Evolutionary conservation across 1,140 invertebrate species (phyloP).

Genomic region (Saccostrea glomerata): DNA sequence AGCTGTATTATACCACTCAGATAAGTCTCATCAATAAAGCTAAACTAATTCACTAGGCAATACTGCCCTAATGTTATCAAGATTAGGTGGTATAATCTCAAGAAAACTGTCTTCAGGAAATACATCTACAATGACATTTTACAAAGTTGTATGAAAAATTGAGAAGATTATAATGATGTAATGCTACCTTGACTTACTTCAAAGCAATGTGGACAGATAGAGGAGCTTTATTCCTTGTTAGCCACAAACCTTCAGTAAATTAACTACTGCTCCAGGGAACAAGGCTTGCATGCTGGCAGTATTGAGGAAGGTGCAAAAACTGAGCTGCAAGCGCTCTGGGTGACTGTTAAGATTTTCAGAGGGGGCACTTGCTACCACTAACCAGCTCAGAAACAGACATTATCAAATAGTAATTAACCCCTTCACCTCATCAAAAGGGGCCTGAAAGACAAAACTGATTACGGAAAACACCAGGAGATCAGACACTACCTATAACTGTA

Average conservation of each 20-base stretch:
- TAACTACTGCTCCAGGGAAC: background rate
- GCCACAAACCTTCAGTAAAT: background rate
- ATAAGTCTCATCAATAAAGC: background rate
- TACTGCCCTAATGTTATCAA: background rate
- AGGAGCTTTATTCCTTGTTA: background rate
- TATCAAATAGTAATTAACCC: conserved; percentile 22
- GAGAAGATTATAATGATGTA: background rate
- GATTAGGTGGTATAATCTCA: background rate
- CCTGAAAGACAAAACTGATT: background rate
- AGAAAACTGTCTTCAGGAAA: background rate
- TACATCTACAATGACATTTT: background rate
- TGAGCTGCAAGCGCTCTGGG: background rate
- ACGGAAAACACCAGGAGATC: background rate
- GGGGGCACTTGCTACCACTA: background rate
- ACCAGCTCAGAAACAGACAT: background rate
- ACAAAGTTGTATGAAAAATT: background rate
- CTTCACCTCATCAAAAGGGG: background rate
- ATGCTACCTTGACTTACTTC: background rate
- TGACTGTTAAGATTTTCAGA: background rate
- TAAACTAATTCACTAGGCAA: background rate
- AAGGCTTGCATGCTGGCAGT: background rate
- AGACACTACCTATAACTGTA: background rate
- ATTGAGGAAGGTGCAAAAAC: background rate
- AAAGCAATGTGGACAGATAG: background rate
- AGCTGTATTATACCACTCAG: background rate